These are phyloP conservation scores for Aphrophora alni DNA, from an alignment of 2,888 invertebrate genomes.

Conservation along the genomic window DNA sequence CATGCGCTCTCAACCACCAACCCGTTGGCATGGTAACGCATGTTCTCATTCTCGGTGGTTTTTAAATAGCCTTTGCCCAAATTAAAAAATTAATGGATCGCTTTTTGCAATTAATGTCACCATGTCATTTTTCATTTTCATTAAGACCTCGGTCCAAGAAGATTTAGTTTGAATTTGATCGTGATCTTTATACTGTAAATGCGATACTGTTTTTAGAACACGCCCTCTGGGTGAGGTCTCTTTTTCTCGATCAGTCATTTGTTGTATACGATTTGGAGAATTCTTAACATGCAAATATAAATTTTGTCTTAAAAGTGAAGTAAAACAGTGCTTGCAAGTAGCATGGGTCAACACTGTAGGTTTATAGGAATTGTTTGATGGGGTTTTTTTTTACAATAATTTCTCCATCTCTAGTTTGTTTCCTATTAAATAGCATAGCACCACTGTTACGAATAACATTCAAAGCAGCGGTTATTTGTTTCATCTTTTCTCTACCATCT, in stretches of 20 bases:
- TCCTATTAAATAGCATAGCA: neutral
- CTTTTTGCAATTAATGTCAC: neutral
- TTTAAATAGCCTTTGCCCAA: no score
- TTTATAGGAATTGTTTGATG: neutral
- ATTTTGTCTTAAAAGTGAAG: neutral
- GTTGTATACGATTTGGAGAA: conserved; percentile 1
- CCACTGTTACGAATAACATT: neutral
- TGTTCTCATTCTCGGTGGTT: no score
- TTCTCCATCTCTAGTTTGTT: neutral
- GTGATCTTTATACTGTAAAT: conserved; percentile 16
- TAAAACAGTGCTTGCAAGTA: conserved; percentile 7
- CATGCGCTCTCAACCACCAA: no score
- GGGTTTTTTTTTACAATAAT: conserved; percentile 2
- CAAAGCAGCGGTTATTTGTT: conserved; percentile 9
- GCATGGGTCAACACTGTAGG: conserved; percentile 9
- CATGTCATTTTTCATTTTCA: conserved; percentile 20
- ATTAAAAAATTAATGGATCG: conserved; percentile 9
- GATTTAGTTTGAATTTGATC: neutral
- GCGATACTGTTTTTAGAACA: conserved; percentile 9
- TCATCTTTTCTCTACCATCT: conserved; percentile 10
- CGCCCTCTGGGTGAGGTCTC: conserved; percentile 3
- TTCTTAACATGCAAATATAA: conserved; percentile 2
- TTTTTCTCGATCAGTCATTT: conserved; percentile 4
- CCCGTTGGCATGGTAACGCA: no score
- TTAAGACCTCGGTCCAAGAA: conserved; percentile 11